phyloP scores from a whole-genome alignment of 2,797 vertebrate species.

The Propithecus deckenii region DNA sequence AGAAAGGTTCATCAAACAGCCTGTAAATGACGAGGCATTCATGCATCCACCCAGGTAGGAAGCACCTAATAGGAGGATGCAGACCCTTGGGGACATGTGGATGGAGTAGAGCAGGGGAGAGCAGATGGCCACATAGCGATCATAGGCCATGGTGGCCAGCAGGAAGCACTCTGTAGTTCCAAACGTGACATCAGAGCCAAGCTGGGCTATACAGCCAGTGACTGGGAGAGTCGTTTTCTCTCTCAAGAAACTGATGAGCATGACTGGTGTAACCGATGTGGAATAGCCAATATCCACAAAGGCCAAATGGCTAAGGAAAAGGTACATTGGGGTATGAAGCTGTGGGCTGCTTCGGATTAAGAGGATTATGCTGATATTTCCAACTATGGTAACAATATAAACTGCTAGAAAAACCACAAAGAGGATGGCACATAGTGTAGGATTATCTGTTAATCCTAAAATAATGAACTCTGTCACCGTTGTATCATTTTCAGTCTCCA shows the following conservation, averaged over 20 bases:
- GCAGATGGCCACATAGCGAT: slow-evolving; percentile 64
- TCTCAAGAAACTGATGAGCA: slow-evolving; percentile 66
- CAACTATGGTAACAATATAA: slow-evolving; percentile 61
- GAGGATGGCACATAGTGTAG: slow-evolving; percentile 25
- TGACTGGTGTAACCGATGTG: slow-evolving; percentile 61
- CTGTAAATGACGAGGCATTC: slow-evolving; percentile 62
- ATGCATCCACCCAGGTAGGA: slow-evolving; percentile 69
- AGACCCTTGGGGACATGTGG: slow-evolving; percentile 58
- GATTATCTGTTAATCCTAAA: slow-evolving; percentile 61
- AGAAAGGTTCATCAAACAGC: slow-evolving; percentile 60
- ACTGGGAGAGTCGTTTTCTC: slow-evolving; percentile 56
- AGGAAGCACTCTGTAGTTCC: slow-evolving; percentile 78
- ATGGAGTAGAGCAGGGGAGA: slow-evolving; percentile 61
- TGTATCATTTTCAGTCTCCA: slow-evolving; percentile 59
- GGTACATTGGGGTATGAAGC: slow-evolving; percentile 65
- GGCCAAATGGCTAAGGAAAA: slow-evolving; percentile 72
- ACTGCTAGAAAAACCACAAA: slow-evolving; percentile 67
- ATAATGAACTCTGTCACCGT: slow-evolving; percentile 71
- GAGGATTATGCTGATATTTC: slow-evolving; percentile 72
- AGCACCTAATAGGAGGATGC: slow-evolving; percentile 44
- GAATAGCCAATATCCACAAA: slow-evolving; percentile 70
- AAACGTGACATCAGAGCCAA: slow-evolving; percentile 74
- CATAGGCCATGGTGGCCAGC: slow-evolving; percentile 67
- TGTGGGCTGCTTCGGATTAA: slow-evolving; percentile 56
- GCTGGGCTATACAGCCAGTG: slow-evolving; percentile 61